Evolutionary conservation across 2,888 invertebrate genomes (phyloP).

Genomic region (Diaphora mendica): DNA sequence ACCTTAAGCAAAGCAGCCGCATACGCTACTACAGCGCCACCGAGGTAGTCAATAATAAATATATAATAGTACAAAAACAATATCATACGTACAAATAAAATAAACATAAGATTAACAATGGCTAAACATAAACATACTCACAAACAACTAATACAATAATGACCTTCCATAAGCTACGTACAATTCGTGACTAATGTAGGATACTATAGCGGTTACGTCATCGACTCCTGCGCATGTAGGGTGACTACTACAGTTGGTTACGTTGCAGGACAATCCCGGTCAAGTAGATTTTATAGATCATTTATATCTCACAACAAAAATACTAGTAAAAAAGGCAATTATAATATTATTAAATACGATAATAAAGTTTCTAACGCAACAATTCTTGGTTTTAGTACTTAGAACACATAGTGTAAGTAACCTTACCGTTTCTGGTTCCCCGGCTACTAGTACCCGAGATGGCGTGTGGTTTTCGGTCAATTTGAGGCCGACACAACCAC

Average conservation of each 20-base stretch:
- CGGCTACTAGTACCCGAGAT: too few species aligned
- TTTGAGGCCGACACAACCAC: too few species aligned
- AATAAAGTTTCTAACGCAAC: not conserved
- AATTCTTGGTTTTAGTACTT: not conserved
- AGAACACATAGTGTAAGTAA: not conserved
- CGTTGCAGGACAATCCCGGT: not conserved
- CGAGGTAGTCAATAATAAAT: not conserved
- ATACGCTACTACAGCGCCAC: too few species aligned
- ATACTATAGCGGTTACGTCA: conserved; percentile 35
- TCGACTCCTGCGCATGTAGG: conserved; percentile 18
- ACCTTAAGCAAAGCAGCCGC: too few species aligned
- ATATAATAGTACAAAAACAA: too few species aligned
- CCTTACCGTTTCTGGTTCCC: not conserved
- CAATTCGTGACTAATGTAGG: conserved; percentile 29
- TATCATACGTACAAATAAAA: not conserved
- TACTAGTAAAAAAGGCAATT: too few species aligned
- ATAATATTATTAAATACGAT: too few species aligned
- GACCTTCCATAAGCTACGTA: conserved; percentile 30
- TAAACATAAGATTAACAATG: conserved; percentile 3
- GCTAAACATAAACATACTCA: not conserved
- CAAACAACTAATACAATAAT: conserved; percentile 13
- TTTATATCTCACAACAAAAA: not conserved
- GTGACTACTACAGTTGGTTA: not conserved
- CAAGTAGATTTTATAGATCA: not conserved
- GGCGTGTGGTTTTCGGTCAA: too few species aligned